Evolutionary conservation across 2,888 invertebrate species (phyloP).

Genomic region (Orthosia gothica): DNA sequence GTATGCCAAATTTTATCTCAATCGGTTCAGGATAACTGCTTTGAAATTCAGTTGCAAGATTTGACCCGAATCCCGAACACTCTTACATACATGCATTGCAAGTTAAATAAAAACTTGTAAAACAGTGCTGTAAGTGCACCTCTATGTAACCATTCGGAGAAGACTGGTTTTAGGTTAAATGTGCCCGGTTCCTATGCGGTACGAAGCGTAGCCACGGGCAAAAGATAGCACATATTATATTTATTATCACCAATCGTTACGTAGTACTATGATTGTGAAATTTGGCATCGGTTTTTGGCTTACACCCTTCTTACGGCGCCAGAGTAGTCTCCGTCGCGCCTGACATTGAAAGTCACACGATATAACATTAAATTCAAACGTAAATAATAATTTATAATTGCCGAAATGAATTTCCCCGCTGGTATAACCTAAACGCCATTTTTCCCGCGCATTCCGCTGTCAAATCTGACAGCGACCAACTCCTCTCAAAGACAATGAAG

Average conservation of each 20-base stretch:
- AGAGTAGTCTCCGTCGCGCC: conserved; percentile 73
- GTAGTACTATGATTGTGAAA: conserved; percentile 80
- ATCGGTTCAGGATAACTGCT: too few species aligned
- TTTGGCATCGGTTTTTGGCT: conserved; percentile 87
- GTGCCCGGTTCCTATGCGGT: too few species aligned
- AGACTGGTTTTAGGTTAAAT: too few species aligned
- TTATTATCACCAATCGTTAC: conserved; percentile 56
- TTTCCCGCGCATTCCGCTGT: conserved; percentile 70
- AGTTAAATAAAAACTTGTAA: too few species aligned
- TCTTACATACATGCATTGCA: too few species aligned
- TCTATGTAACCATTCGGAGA: too few species aligned
- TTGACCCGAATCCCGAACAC: too few species aligned
- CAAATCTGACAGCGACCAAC: conserved; percentile 66
- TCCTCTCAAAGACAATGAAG: conserved; percentile 59
- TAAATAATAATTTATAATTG: conserved; percentile 40
- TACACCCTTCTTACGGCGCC: conserved; percentile 66
- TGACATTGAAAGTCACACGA: conserved; percentile 64
- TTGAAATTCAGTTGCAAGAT: too few species aligned
- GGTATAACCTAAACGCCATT: conserved; percentile 74
- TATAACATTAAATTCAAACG: conserved; percentile 29
- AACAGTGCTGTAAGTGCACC: too few species aligned
- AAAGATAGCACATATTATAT: conserved; percentile 28
- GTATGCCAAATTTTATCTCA: too few species aligned
- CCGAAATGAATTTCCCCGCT: conserved; percentile 79
- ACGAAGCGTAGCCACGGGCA: not conserved